Base-by-base conservation (phyloP, 2,113 vertebrate species). In the Pan troglodytes region DNA sequence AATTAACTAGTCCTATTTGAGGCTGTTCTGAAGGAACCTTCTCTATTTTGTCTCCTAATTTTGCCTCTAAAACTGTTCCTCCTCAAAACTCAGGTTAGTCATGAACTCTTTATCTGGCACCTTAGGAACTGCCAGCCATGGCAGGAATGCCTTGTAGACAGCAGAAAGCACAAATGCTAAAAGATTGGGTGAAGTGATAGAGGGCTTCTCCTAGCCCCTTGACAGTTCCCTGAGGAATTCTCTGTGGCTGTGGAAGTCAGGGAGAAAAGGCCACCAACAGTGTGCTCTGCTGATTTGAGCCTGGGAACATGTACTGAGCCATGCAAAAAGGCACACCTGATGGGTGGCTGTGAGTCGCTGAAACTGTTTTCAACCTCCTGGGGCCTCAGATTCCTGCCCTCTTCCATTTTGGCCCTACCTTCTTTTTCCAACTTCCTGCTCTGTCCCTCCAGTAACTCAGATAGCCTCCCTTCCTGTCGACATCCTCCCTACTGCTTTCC, bases 251-350 rank as follows among this genome's bases (percentile, higher is more conserved):
- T 52, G 32, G 35, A 76, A 52, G 67, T 68, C 22, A 18, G 7
- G 40, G 80, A 76, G 27, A 67, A 90, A 50, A 55, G 20, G 61
- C 22, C 17, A 0, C 17, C 23, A 55, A 11, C 3, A 1, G 14
- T 17, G n/a, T 45, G 17, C 43, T 55, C 23, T 84, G 40, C 81
- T 55, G 23, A 35, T 48, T 2, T 52, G 55, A 88, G 30, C 64
- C 68, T 55, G 18, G 43, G 16, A 86, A 23, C 17, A 0, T 0
- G 0, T 13, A 20, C 23, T 23, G 68, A 32, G 16, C 45, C 45
- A 2, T n/a, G 43, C 8, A 52, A 10, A 67, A 43, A 50, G 45
- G 48, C 27, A 87, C n/a, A 22, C 0, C 0, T 18, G 13, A 14
- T 32, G 27, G 43, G 8, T 12, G 18, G 22, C 43, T 1, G 0